Base-by-base conservation (phyloP, 1,140 invertebrate genomes). In the Drosophila cardini region DNA sequence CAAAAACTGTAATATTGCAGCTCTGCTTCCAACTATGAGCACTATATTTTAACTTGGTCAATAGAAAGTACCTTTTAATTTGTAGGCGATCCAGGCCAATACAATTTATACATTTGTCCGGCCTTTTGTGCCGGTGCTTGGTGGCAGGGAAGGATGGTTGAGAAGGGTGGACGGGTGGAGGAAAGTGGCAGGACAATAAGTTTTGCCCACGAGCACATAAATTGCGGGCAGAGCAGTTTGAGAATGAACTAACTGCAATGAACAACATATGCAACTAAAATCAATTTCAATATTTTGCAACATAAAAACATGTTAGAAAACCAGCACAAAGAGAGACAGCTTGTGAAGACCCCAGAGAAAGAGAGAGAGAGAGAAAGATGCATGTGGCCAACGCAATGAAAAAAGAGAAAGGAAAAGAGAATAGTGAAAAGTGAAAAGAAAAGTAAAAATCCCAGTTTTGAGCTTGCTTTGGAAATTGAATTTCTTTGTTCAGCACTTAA, bases 281-380 rank as follows among this genome's bases (percentile, higher is more conserved):
- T 79, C 84, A 81, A 77, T 74, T 87, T 79, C 83, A 79, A 87
- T 86, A 86, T 87, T 79, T 87, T 79, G 57, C 79, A 69, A 71
- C 78, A 86, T 86, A 73, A 82, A 84, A 82, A 73, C 64, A 61
- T 81, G 64, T 30, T 61, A 60, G 56, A 61, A 55, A 63, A 42
- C 36, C 26, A 15, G 62, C 32, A 15, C 30, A 53, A 53, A 38
- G 50, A 53, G 13, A 3, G 11, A 50, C 10, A 15, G 48, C 30
- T 8, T 32, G n/a, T 32, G 26, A 50, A 32, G 4, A 26, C 21
- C 21, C 21, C 21, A 65, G 4, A 53, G n/a, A 15, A 8, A 34
- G 7, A 16, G 4, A 65, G 10, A 53, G n/a, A 9, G 5, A 34
- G 7, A 16, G 34, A 13, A 50, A 50, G 50, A 73, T 71, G 67